Base-by-base conservation (phyloP, 2,797 vertebrate species). In the Halcyon leucocephala region DNA sequence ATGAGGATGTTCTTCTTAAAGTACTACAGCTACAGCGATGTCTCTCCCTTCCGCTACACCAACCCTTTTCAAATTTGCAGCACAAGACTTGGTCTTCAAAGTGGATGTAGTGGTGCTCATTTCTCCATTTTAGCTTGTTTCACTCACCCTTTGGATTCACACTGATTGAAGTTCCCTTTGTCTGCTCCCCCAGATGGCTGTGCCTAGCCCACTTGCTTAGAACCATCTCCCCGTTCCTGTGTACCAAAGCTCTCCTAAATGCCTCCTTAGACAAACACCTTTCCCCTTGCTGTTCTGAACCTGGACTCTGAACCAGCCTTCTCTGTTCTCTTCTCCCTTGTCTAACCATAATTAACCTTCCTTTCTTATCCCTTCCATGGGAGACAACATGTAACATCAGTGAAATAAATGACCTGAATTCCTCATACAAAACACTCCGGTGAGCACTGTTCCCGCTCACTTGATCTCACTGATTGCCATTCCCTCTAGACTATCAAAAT, bases 401-500 rank as follows among this genome's bases (percentile, higher is more conserved):
- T 72, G 58, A 95, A 96, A 93, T 72, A 84, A 90, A 93, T 73
- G 54, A 58, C 48, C 82, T 64, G 35, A 82, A 55, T 84, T 90
- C 73, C 49, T 88, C 54, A 81, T 51, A 94, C 37, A 85, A 78
- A 96, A 78, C 74, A 92, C 65, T 96, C 69, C 33, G 74, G 1
- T 76, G 85, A 95, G 48, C 73, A 57, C 65, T 52, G 76, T 84
- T 95, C 58, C 60, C 2, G 14, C 67, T 94, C 90, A 79, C 71
- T 95, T 77, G 20, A 89, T 93, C 95, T 79, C 62, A 92, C 72
- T 67, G 74, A 89, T 71, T 93, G 79, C 46, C 58, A 44, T 88
- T 93, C 54, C 77, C 54, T 62, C 72, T 37, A 88, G 72, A 88
- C 42, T 65, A 73, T 18, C 51, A 64, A 80, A 86, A 79, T 28